phyloP scores from a whole-genome alignment of 2,888 invertebrate species.

The Neocrepidodera transversa region DNA sequence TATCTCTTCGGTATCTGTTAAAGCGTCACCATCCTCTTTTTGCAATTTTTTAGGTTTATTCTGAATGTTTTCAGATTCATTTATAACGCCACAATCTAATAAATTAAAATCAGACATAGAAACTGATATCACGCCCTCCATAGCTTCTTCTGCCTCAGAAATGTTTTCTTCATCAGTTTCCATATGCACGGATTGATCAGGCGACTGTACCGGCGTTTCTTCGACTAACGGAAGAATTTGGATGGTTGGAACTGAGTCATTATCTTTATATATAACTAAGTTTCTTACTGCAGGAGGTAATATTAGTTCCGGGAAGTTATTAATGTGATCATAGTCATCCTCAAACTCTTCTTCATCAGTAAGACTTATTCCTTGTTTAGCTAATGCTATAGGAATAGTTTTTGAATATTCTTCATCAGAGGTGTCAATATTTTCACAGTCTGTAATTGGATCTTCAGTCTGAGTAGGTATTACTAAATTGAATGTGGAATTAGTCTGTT shows the following conservation, averaged over 20 bases:
- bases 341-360: conserved; percentile 47
- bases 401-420: conserved; percentile 52
- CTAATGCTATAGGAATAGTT: conserved; percentile 52
- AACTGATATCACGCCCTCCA: conserved; percentile 33
- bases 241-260: conserved; percentile 55
- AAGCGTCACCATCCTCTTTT: conserved; percentile 4
- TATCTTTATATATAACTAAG: conserved; percentile 54
- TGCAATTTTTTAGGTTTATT: conserved; percentile 10
- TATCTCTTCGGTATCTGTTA: conserved; percentile 46
- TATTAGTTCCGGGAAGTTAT: conserved; percentile 41
- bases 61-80: conserved; percentile 40
- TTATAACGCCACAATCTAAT: conserved; percentile 46
- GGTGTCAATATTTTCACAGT: conserved; percentile 61
- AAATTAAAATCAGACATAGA: conserved; percentile 42
- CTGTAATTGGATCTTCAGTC: conserved; percentile 58
- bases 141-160: conserved; percentile 55
- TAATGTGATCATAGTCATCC: conserved; percentile 40
- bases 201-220: conserved; percentile 42
- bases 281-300: conserved; percentile 62
- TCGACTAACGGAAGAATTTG: conserved; percentile 59
- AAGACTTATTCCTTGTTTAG: conserved; percentile 47
- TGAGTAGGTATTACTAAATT: conserved; percentile 29
- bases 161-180: conserved; percentile 54
- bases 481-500: background rate
- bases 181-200: conserved; percentile 30